These are phyloP conservation scores for Bettongia penicillata DNA, from an alignment of 2,113 vertebrate species.

Conservation along the genomic window DNA sequence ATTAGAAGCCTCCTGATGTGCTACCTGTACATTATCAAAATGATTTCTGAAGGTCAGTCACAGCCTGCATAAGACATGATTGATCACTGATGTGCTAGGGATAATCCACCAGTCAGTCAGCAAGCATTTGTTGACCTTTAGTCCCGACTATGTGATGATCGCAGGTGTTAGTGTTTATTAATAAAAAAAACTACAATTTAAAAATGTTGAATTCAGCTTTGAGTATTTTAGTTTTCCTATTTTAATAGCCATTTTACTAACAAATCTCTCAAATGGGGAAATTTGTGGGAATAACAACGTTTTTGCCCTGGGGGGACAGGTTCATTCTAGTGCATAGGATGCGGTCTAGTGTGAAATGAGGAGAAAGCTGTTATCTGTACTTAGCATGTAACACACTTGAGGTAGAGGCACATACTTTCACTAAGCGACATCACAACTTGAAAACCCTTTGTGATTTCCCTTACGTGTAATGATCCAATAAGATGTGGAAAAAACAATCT, in stretches of 20 bases:
- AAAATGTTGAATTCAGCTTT: slow-evolving; percentile 31
- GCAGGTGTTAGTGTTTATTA: not conserved
- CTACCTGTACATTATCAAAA: slow-evolving; percentile 93
- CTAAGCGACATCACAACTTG: not conserved
- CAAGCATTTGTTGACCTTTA: not conserved
- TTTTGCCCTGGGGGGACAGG: not conserved
- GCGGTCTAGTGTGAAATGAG: slow-evolving; percentile 11
- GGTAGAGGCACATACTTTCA: not conserved
- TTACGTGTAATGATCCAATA: not conserved
- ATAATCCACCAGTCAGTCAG: not conserved
- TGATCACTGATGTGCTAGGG: not conserved
- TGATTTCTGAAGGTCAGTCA: slow-evolving; percentile 94
- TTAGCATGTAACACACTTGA: not conserved
- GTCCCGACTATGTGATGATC: not conserved
- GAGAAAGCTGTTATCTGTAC: slow-evolving; percentile 30
- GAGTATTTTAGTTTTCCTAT: not conserved
- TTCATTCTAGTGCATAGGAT: slow-evolving; percentile 18
- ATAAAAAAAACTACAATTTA: slow-evolving; percentile 40
- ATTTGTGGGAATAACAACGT: slow-evolving; percentile 4
- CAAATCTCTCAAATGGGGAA: slow-evolving; percentile 29
- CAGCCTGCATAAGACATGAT: not conserved
- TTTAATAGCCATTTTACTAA: slow-evolving; percentile 12
- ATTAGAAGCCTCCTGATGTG: slow-evolving; percentile 93
- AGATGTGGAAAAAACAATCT: not conserved
- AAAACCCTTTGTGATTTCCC: not conserved